Conservation (phyloP, 2,113 vertebrate genomes). For the Dasyurus viverrinus region DNA sequence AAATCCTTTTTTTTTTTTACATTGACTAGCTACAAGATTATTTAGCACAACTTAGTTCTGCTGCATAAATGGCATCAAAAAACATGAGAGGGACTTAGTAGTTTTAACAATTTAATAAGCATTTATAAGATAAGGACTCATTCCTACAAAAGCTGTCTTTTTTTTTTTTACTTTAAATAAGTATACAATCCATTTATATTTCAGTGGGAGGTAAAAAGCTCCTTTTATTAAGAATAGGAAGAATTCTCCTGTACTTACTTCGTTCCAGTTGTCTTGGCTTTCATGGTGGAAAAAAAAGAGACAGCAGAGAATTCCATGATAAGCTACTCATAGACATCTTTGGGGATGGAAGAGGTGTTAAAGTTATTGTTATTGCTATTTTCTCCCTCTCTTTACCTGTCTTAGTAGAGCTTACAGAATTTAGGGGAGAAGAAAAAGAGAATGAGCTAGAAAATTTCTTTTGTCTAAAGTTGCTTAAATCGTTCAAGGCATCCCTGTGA, state of each 20-base stretch:
- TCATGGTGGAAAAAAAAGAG: background rate
- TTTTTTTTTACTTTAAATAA: constrained; percentile 1
- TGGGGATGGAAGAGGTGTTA: background rate
- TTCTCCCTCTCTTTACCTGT: background rate
- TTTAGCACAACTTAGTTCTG: constrained; percentile 46
- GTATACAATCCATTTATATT: constrained; percentile 11
- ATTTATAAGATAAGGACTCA: constrained; percentile 25
- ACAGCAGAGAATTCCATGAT: background rate
- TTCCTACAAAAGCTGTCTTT: background rate
- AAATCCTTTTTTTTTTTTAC: constrained; percentile 15
- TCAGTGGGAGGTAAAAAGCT: background rate
- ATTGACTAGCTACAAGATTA: constrained; percentile 44
- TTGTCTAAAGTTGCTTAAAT: constrained; percentile 15
- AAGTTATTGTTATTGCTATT: background rate
- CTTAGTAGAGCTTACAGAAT: background rate
- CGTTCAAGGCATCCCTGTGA: background rate
- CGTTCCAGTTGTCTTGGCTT: constrained; percentile 20
- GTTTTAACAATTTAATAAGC: background rate
- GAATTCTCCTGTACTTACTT: background rate
- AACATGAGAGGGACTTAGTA: background rate
- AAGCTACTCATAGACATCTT: background rate
- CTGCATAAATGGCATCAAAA: constrained; percentile 13
- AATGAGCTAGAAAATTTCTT: background rate
- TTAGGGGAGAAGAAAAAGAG: background rate
- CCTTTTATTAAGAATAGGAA: background rate